These are phyloP conservation scores for Pseudoatta argentina DNA, from an alignment of 1,140 invertebrate species.

Conservation along the genomic window DNA sequence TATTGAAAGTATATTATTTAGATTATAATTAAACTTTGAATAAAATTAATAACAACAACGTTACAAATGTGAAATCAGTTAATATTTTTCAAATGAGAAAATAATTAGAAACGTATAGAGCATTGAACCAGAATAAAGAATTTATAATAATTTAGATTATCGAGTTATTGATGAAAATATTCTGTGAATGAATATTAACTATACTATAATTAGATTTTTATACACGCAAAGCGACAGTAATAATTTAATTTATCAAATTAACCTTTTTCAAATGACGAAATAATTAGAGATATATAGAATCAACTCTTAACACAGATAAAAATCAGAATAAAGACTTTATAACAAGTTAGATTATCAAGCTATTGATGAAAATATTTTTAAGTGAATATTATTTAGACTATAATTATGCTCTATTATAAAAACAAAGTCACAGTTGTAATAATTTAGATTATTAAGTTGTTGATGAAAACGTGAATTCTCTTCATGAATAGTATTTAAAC, in stretches of 20 bases:
- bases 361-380: neutral
- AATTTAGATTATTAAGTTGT: neutral
- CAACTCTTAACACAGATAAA: neutral
- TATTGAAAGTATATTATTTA: slow-evolving; percentile 1
- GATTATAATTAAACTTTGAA: neutral
- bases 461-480: no score
- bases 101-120: neutral
- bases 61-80: neutral
- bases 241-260: no score
- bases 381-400: neutral
- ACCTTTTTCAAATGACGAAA: no score
- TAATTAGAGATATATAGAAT: neutral
- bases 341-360: neutral
- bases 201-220: no score
- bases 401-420: neutral
- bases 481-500: no score
- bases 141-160: no score
- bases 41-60: neutral
- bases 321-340: neutral
- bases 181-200: no score
- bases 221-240: neutral
- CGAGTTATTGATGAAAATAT: no score
- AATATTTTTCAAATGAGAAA: neutral
- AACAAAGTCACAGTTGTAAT: neutral
- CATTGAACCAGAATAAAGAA: no score